Base-by-base conservation (phyloP, 2,888 invertebrate genomes). In the Cremastinae sp. region DNA sequence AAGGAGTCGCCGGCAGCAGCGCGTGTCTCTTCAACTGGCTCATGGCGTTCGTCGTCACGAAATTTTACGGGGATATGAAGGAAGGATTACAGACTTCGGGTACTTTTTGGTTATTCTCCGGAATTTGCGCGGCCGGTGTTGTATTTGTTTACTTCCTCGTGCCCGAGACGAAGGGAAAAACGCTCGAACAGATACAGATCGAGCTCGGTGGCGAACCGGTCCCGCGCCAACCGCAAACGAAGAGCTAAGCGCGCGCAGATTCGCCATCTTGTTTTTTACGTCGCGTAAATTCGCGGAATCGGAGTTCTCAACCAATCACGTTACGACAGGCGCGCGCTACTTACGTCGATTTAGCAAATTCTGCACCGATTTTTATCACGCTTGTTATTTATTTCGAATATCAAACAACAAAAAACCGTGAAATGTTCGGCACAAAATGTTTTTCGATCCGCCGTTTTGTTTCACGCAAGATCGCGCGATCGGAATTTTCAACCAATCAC, bases 11-110 rank as follows among this genome's bases (percentile, higher is more conserved):
- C 20, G 93, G 94, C 16, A 95, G 96, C 0, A 93, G 95, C 20
- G 95, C 96, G 0, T 95, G 96, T 18, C 93, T 96, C 0, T 92
- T 95, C 61, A 97, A 96, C 87, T 96, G 96, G 96, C 88, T 95
- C 12, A 91, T 95, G 81, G 95, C 95, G 49, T 96, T 96, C 87
- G 84, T 96, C 0, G 94, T 96, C 0, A 96, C 96, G 0, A 94
- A 94, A 83, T 94, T 94, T 22, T 96, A 94, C 81, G 89, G 90
- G 41, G 91, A 93, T 22, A 82, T 96, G 62, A 92, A 92, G 51
- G 65, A 76, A 0, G 86, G 90, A 0, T 90, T 95, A 20, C 94
- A 94, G 0, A 85, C 90, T 0, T 93, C 94, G 41, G 91, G 91
- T 75, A 94, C 95, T 28, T 96, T 95, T 88, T 96, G 95, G 93